Conservation (phyloP, 2,888 invertebrate genomes). For the Polydrusus tereticollis region DNA sequence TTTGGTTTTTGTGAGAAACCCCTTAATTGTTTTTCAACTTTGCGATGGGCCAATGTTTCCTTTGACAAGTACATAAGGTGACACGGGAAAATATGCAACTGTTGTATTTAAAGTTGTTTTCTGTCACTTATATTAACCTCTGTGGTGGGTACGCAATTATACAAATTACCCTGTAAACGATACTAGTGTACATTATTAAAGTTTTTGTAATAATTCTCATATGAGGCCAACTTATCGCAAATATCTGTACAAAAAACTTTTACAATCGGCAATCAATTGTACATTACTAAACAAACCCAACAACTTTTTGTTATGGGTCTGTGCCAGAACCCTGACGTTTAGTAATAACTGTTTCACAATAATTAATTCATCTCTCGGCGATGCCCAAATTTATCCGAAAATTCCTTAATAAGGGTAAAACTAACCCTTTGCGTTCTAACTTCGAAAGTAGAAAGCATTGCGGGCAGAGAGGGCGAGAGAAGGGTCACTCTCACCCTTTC, state of each 20-base stretch:
- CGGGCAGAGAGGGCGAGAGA: constrained; percentile 12
- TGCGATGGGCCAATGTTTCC: no score
- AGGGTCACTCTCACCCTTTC: constrained; percentile 33
- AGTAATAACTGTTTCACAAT: constrained; percentile 9
- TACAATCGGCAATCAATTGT: background rate
- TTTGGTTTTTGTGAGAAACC: no score
- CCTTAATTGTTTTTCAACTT: no score
- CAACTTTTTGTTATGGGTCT: background rate
- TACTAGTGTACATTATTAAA: no score
- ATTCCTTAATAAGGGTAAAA: constrained; percentile 42
- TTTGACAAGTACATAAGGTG: no score
- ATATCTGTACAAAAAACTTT: background rate
- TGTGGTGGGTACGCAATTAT: no score
- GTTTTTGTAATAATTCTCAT: no score
- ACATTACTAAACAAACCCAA: background rate
- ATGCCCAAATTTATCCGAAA: constrained; percentile 22
- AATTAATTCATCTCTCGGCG: constrained; percentile 12
- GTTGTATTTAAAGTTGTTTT: no score
- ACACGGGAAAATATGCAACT: no score
- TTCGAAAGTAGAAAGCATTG: constrained; percentile 31
- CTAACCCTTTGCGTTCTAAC: constrained; percentile 36
- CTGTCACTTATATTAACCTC: no score
- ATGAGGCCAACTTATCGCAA: background rate
- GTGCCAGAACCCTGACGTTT: background rate
- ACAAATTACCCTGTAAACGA: no score